These are phyloP conservation scores for Tapirus terrestris DNA, from an alignment of 2,113 vertebrate species.

Conservation along the genomic window DNA sequence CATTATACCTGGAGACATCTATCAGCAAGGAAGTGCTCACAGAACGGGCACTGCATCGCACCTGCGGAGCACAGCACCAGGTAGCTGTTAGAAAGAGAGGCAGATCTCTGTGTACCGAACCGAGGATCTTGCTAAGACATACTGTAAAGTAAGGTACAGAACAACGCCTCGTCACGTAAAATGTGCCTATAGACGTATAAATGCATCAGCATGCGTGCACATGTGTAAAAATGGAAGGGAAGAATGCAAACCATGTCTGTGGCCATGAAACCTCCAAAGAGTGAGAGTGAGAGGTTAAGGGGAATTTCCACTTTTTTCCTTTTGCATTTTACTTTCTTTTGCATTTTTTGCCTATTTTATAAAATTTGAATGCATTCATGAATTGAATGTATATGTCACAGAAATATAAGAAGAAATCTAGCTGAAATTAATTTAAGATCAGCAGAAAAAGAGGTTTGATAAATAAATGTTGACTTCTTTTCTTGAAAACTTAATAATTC, in stretches of 20 bases:
- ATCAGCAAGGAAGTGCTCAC: no score
- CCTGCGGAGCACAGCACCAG: rapidly evolving
- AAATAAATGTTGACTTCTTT: not conserved
- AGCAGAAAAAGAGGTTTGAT: not conserved
- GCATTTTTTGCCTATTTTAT: not conserved
- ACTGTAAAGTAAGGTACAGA: not conserved
- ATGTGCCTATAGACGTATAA: no score
- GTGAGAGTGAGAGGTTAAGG: not conserved
- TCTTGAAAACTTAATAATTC: not conserved
- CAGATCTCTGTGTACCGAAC: not conserved
- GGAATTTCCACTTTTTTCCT: not conserved
- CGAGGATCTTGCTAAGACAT: not conserved
- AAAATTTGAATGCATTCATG: not conserved
- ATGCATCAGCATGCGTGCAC: not conserved
- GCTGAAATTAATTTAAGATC: not conserved
- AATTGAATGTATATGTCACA: not conserved
- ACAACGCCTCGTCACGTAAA: not conserved
- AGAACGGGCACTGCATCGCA: not conserved
- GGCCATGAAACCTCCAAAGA: not conserved
- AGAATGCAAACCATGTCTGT: not conserved
- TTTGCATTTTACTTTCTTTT: not conserved
- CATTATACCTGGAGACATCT: not conserved
- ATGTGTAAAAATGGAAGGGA: not conserved
- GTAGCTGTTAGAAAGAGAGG: not conserved
- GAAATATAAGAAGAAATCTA: not conserved